A percentile compares a stretch with the other conserved stretches of the same genome.
Conservation (phyloP, 2,113 vertebrate genomes). For the Antigone vipio region DNA sequence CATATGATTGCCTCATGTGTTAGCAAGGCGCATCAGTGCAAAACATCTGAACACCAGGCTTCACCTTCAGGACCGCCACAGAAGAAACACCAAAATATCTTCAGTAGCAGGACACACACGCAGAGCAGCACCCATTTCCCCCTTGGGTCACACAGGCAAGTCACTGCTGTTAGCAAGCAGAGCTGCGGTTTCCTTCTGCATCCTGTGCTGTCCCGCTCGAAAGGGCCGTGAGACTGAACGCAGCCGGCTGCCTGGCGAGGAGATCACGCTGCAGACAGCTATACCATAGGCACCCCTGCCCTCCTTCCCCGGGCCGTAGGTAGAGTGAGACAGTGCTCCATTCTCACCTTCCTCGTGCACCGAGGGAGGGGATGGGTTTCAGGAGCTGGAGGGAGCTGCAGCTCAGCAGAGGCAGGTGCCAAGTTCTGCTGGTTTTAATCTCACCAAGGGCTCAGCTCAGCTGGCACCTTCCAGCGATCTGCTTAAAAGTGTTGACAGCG, state of each 20-base stretch:
- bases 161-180: background rate
- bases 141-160: background rate
- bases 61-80: background rate
- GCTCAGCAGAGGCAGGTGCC: background rate
- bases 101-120: accelerated
- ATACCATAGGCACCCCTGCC: background rate
- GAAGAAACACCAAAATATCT: background rate
- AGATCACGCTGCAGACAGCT: accelerated
- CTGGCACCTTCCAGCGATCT: background rate
- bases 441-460: background rate
- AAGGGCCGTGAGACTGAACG: background rate
- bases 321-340: background rate
- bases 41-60: background rate
- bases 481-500: background rate
- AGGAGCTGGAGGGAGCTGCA: background rate
- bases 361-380: background rate
- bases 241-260: background rate
- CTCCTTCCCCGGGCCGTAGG: background rate
- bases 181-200: background rate
- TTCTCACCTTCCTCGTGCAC: accelerated
- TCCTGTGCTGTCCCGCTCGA: accelerated
- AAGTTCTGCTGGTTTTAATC: background rate
- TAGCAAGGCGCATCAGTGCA: background rate
- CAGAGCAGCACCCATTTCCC: background rate
- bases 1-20: background rate